These are phyloP conservation scores for Calephelis virginiensis DNA, from an alignment of 1,140 invertebrate genomes.

Conservation along the genomic window DNA sequence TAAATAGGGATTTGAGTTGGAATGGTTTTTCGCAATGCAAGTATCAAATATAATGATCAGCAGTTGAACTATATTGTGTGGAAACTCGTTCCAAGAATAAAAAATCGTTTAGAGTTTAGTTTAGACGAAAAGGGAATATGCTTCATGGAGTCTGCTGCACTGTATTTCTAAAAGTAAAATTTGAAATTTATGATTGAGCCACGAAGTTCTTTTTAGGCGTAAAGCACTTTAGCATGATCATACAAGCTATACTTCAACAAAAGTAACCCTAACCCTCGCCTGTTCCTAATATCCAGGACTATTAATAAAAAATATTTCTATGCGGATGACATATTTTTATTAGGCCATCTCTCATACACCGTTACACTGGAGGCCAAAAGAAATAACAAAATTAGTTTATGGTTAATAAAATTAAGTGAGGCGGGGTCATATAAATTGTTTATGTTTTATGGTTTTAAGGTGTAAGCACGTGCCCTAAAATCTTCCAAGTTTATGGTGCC, in stretches of 20 bases:
- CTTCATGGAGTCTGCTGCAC: no score
- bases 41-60: no score
- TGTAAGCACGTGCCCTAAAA: constrained; percentile 3
- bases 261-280: neutral
- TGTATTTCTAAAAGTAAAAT: no score
- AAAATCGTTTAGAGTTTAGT: no score
- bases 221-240: no score
- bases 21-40: no score
- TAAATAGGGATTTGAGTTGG: no score
- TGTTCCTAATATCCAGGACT: neutral
- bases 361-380: constrained; percentile 4
- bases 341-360: constrained; percentile 9
- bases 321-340: constrained; percentile 14
- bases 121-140: no score
- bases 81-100: no score
- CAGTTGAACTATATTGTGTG: no score
- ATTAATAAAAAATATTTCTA: constrained; percentile 15
- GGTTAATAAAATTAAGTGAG: constrained; percentile 14
- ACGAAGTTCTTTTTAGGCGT: no score
- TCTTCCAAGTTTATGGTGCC: neutral
- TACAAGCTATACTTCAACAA: neutral
- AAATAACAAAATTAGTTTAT: constrained; percentile 11
- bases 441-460: constrained; percentile 11
- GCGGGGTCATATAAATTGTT: constrained; percentile 5
- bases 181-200: no score